These are phyloP conservation scores for Ophion ellenae DNA, from an alignment of 2,888 invertebrate genomes.

Conservation along the genomic window DNA sequence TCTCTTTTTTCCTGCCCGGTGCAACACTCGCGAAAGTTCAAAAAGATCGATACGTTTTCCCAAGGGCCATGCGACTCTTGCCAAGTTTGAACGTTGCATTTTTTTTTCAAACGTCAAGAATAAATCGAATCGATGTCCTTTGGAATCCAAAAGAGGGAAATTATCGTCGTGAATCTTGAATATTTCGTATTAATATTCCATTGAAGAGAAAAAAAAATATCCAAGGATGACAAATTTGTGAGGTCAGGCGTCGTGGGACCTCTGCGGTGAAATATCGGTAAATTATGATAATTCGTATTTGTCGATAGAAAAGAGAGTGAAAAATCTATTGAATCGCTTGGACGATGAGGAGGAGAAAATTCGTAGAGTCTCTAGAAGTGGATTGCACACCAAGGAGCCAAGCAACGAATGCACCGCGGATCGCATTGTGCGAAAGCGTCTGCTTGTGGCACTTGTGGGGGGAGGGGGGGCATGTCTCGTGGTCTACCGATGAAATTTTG, in stretches of 20 bases:
- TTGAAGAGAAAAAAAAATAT: constrained; percentile 21
- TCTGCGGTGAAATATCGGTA: constrained; percentile 40
- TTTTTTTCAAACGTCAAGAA: too few relatives aligned
- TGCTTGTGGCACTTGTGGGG: neutral
- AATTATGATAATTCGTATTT: constrained; percentile 61
- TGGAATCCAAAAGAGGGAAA: too few relatives aligned
- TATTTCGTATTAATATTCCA: constrained; percentile 10
- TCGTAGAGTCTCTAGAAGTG: constrained; percentile 33
- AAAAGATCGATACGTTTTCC: constrained; percentile 25
- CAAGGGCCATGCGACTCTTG: neutral
- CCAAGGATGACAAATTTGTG: constrained; percentile 20
- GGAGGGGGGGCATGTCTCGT: constrained; percentile 13
- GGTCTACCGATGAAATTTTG: constrained; percentile 19
- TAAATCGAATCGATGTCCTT: too few relatives aligned
- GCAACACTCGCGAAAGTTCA: constrained; percentile 19
- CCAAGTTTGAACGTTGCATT: neutral
- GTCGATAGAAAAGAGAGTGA: constrained; percentile 13
- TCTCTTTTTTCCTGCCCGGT: constrained; percentile 33
- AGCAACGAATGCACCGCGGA: constrained; percentile 49
- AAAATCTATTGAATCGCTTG: constrained; percentile 45
- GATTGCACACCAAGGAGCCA: constrained; percentile 26
- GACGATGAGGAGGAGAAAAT: constrained; percentile 59
- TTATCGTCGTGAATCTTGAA: too few relatives aligned
- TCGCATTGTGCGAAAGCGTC: constrained; percentile 38
- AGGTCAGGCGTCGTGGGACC: neutral